Percentiles rank a stretch among this genome's conserved stretches.
phyloP scores from a whole-genome alignment of 1,140 invertebrate species.

The Lepidostoma basale region DNA sequence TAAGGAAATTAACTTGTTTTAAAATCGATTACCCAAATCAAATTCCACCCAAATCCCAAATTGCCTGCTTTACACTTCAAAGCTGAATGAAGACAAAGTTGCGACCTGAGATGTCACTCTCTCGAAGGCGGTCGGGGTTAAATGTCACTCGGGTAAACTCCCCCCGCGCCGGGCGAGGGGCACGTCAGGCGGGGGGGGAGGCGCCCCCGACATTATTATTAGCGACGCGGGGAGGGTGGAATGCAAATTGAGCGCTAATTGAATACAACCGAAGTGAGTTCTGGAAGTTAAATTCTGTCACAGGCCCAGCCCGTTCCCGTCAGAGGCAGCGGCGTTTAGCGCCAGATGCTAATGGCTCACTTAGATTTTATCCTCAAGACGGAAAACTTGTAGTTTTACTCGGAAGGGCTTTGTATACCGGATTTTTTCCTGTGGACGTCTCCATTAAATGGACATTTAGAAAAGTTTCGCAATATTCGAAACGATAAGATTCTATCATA shows the following conservation, averaged over 20 bases:
- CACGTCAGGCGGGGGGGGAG: not conserved
- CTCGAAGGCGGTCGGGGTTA: constrained; percentile 11
- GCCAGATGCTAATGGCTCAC: constrained; percentile 12
- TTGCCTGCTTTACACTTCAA: constrained; percentile 22
- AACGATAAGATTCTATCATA: too few species aligned
- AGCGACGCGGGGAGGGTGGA: constrained; percentile 39
- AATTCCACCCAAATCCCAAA: constrained; percentile 8
- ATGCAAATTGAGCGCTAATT: constrained; percentile 46
- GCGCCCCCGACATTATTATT: constrained; percentile 39
- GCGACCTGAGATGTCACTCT: constrained; percentile 21
- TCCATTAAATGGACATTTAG: too few species aligned
- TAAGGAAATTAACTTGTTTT: constrained; percentile 17
- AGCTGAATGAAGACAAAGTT: constrained; percentile 20
- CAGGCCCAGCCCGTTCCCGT: constrained; percentile 26
- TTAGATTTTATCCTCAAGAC: constrained; percentile 18
- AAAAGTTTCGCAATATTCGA: too few species aligned
- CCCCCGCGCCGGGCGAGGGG: not conserved
- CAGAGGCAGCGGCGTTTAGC: not conserved
- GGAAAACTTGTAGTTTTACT: constrained; percentile 14
- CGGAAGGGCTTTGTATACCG: too few species aligned
- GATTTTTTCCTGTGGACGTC: too few species aligned
- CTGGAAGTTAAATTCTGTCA: constrained; percentile 43
- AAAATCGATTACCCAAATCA: constrained; percentile 22
- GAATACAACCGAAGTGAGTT: constrained; percentile 45
- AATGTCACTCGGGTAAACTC: constrained; percentile 19